Evolutionary conservation across 2,888 invertebrate genomes (phyloP).

Genomic region (Philhelius pedissequus): DNA sequence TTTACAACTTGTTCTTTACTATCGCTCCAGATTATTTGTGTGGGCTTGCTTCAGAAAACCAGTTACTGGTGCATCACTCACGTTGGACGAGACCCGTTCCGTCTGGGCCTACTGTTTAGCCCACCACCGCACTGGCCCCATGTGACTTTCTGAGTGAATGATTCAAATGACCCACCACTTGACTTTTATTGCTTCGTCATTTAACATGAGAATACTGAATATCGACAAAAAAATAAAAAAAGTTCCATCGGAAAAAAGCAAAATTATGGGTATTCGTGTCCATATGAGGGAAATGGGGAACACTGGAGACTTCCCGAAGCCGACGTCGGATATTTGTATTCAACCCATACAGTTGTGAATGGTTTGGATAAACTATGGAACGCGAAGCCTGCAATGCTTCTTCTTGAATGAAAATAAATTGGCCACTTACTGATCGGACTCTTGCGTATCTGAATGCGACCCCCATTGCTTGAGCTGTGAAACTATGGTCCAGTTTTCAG

Average conservation of each 20-base stretch:
- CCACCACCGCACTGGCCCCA: background rate
- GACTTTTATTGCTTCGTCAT: slow-evolving; percentile 66
- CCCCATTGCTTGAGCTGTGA: background rate
- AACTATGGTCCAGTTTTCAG: background rate
- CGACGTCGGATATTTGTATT: slow-evolving; percentile 28
- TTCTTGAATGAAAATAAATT: slow-evolving; percentile 55
- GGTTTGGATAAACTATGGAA: background rate
- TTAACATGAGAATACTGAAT: slow-evolving; percentile 53
- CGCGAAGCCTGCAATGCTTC: slow-evolving; percentile 8
- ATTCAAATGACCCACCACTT: slow-evolving; percentile 66
- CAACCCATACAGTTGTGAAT: slow-evolving; percentile 8
- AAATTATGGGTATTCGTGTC: slow-evolving; percentile 48
- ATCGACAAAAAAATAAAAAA: slow-evolving; percentile 11
- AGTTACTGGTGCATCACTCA: slow-evolving; percentile 33
- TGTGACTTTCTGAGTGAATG: slow-evolving; percentile 65
- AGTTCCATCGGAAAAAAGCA: slow-evolving; percentile 9
- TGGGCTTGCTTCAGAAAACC: slow-evolving; percentile 50
- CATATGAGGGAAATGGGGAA: slow-evolving; percentile 35
- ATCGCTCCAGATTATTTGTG: slow-evolving; percentile 60
- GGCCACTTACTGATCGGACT: slow-evolving; percentile 41
- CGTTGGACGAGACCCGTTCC: background rate
- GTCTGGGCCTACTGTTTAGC: background rate
- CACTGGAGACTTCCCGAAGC: background rate
- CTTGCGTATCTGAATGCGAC: slow-evolving; percentile 44
- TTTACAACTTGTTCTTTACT: slow-evolving; percentile 64